Conservation (phyloP, 2,113 vertebrate genomes). For the Myocastor coypus region DNA sequence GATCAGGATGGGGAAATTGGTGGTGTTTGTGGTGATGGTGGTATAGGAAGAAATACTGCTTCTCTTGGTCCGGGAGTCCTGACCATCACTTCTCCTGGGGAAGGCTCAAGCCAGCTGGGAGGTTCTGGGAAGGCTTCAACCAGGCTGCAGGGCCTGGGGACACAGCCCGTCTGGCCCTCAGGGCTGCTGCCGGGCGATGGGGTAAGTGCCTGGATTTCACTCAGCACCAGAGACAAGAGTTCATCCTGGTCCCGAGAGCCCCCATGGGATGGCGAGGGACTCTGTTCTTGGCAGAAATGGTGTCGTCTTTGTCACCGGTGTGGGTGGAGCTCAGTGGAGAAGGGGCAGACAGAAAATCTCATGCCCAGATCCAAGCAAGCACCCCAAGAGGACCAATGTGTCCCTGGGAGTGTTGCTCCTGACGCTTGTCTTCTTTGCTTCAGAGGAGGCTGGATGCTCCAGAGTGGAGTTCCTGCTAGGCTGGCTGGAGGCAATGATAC, state of each 20-base stretch:
- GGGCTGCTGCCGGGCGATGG: neutral
- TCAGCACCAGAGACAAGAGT: too few relatives aligned
- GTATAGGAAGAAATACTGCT: neutral
- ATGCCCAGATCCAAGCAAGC: neutral
- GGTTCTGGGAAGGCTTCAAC: neutral
- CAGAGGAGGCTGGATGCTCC: neutral
- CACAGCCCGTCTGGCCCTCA: neutral
- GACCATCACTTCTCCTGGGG: neutral
- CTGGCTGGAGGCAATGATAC: neutral
- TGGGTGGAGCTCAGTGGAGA: neutral
- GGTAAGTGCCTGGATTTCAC: neutral
- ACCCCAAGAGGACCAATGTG: neutral
- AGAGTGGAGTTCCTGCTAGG: neutral
- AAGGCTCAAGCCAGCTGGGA: neutral
- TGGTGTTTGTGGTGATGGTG: neutral
- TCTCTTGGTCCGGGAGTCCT: neutral
- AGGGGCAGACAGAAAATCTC: conserved; percentile 30
- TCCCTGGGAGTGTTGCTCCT: neutral
- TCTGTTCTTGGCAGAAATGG: neutral
- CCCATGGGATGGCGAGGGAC: neutral
- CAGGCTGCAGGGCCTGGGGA: neutral
- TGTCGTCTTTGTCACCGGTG: neutral
- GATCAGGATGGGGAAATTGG: neutral
- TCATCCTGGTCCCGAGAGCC: neutral
- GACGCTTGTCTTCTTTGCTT: neutral